Evolutionary conservation across 2,888 invertebrate genomes (phyloP).

Genomic region (Oscheius myriophilus): DNA sequence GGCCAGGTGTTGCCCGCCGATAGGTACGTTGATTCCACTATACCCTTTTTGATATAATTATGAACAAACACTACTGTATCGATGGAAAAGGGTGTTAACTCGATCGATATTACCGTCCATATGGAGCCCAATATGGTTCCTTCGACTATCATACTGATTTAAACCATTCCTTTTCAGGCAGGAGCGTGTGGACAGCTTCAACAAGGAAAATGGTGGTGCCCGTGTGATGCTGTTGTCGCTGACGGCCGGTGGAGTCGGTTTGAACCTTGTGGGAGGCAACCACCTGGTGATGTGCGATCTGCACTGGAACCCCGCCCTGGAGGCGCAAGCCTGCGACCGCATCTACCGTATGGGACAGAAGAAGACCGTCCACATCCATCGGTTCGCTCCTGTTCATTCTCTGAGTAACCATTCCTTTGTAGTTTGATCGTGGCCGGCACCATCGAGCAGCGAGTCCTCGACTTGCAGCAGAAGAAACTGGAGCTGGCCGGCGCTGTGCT

Average conservation of each 20-base stretch:
- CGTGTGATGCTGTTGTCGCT: slow-evolving; percentile 83
- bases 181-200: slow-evolving; percentile 78
- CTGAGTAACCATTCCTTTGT: slow-evolving; percentile 22
- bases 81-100: no score
- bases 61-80: no score
- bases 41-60: no score
- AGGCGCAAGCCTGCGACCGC: slow-evolving; percentile 91
- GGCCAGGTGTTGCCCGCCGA: slow-evolving; percentile 78
- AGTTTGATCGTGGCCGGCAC: slow-evolving; percentile 85
- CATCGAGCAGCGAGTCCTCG: slow-evolving; percentile 86
- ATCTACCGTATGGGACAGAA: slow-evolving; percentile 89
- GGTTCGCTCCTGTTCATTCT: slow-evolving; percentile 73
- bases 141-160: no score
- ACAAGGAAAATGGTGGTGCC: slow-evolving; percentile 76
- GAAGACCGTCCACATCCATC: slow-evolving; percentile 84
- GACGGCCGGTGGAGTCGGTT: slow-evolving; percentile 91
- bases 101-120: no score
- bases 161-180: slow-evolving; percentile 44
- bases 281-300: slow-evolving; percentile 89
- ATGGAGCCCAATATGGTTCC: no score
- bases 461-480: slow-evolving; percentile 83
- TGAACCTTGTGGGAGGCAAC: slow-evolving; percentile 91
- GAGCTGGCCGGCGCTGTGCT: slow-evolving; percentile 77
- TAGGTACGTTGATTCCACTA: slow-evolving; percentile 22
- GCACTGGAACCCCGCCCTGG: slow-evolving; percentile 95